Base-by-base conservation (phyloP, 2,888 invertebrate genomes). In the Podabrus alpinus region DNA sequence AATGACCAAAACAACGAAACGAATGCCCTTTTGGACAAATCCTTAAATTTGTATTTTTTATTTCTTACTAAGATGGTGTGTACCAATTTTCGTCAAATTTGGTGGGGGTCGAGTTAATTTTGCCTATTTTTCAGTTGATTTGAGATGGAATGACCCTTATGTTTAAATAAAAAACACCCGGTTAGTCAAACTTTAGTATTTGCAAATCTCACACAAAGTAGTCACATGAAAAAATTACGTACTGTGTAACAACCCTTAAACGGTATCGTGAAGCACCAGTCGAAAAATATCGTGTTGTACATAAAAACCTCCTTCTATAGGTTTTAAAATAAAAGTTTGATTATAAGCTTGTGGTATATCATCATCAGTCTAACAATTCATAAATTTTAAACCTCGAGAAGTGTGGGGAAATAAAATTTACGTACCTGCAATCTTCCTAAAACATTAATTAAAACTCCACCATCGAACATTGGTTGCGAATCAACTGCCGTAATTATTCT, bases 391-490 rank as follows among this genome's bases (percentile, higher is more conserved):
- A 66, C 3, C 17, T 61, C 25, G 11, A 25, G n/a, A 19, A 70
- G 15, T 62, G n/a, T 13, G 19, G 24, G 2, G 19, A 2, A 11
- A 67, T 25, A 0, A 13, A 19, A 61, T 15, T 67, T 61, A 86
- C 89, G 88, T 89, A 97, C 98, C 94, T 98, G 95, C 85, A 99
- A 90, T 89, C 98, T 94, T 83, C 99, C 99, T 82, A 98, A 91
- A 70, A 99, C 98, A 90, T 95, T 95, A 82, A 99, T 97, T 87
- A 98, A 88, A 81, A 99, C 95, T 79, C 98, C 98, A 76, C 98
- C 98, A 89, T 98, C 98, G 85, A 96, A 95, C 92, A 96, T 97
- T n/a, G 99, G 99, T 88, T 99, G 99, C 68, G 97, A 96, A 87
- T 99, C 99, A 78, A 97, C 93, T 21, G 96, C 94, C 75, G 98